These are phyloP conservation scores for Sphaerodactylus townsendi DNA, from an alignment of 2,113 vertebrate genomes.

Conservation along the genomic window DNA sequence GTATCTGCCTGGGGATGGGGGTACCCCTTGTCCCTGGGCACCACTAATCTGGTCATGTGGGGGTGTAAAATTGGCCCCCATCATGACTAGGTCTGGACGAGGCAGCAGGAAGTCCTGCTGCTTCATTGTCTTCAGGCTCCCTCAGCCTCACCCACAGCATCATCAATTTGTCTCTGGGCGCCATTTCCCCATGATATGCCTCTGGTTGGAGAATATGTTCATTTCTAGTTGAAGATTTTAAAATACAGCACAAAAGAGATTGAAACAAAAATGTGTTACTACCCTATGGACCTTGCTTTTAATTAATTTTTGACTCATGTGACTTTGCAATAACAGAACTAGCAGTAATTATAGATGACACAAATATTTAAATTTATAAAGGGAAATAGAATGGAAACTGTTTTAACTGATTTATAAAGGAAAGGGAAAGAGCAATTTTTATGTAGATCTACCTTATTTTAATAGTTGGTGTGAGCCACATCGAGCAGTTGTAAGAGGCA, in stretches of 20 bases:
- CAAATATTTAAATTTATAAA: neutral
- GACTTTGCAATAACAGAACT: neutral
- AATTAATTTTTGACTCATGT: constrained; percentile 5
- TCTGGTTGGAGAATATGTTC: too few species aligned
- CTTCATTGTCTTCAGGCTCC: too few species aligned
- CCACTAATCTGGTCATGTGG: too few species aligned
- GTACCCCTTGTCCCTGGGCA: too few species aligned
- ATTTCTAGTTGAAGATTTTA: neutral
- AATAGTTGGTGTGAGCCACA: neutral
- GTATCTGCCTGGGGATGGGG: too few species aligned
- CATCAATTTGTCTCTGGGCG: too few species aligned
- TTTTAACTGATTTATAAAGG: neutral
- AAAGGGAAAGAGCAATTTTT: neutral
- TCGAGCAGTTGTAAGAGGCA: neutral
- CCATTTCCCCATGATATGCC: too few species aligned
- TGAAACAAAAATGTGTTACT: neutral
- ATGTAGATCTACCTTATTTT: neutral
- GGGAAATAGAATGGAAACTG: neutral
- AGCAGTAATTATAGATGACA: constrained; percentile 5
- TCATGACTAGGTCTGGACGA: too few species aligned
- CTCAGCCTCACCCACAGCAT: too few species aligned
- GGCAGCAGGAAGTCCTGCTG: too few species aligned
- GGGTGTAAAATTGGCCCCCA: too few species aligned
- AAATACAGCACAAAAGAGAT: neutral
- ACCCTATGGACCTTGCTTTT: neutral